These are phyloP conservation scores for Steinernema carpocapsae DNA, from an alignment of 2,888 invertebrate species.

Conservation along the genomic window DNA sequence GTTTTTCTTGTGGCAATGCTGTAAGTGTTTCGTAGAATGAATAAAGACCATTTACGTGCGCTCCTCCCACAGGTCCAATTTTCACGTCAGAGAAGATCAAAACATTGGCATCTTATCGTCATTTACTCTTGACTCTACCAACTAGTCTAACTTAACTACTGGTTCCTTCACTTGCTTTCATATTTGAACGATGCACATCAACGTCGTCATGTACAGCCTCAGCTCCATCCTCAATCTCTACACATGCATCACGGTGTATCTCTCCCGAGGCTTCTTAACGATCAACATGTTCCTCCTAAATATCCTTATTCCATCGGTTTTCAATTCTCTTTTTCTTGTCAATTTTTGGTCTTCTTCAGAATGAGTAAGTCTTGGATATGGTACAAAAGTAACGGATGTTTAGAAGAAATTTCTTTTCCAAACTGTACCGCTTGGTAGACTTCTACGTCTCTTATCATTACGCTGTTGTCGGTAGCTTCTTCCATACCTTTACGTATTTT, in stretches of 20 bases:
- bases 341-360: background rate
- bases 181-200: slow-evolving; percentile 2
- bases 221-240: background rate
- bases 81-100: no score
- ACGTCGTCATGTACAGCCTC: background rate
- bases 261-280: background rate
- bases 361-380: background rate
- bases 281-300: slow-evolving; percentile 9
- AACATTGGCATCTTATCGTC: no score
- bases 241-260: slow-evolving; percentile 1
- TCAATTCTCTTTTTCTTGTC: background rate
- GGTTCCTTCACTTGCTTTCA: no score
- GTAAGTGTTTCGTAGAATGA: no score
- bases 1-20: no score
- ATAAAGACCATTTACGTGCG: no score
- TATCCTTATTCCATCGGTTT: background rate
- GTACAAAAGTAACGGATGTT: no score
- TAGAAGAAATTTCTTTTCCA: background rate
- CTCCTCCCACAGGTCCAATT: no score
- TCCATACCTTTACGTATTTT: background rate
- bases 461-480: slow-evolving; percentile 1
- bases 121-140: no score
- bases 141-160: no score
- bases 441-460: slow-evolving; percentile 17
- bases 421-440: background rate